Base-by-base conservation (phyloP, 2,888 invertebrate genomes). In the Xestia c-nigrum region DNA sequence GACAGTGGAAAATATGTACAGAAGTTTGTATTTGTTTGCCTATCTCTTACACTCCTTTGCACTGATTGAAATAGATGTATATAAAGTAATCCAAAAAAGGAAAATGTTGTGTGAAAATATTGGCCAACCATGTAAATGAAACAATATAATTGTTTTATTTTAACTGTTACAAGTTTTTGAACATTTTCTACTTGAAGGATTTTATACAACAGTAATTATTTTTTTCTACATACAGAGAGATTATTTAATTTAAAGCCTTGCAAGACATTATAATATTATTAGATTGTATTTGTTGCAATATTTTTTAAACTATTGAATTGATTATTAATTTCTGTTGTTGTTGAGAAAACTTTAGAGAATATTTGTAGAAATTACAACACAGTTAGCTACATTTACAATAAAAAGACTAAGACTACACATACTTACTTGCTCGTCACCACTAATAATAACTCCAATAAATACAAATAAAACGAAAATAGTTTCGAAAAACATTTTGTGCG, bases 351-450 rank as follows among this genome's bases (percentile, higher is more conserved):
- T 7, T 43, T 43, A 40, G 14, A 19, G 6, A 31, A 50, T 31
- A 50, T 38, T 50, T 7, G 7, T 12, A 10, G 21, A 79, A 80
- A 21, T 65, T 50, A 40, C 16, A 46, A 50, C 66, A 64, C 38
- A 74, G 55, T 16, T 43, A 38, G 0, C 21, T n/a, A 50, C 52
- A 52, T 7, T n/a, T 12, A 24, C 16, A 61, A 40, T 31, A 24
- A n/a, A 31, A 47, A 66, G 19, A 14, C 24, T 14, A 31, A 46
- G 7, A 40, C 40, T 40, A 40, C 24, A 19, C 2, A 52, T 59
- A 84, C 94, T 94, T 90, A 94, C 94, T 78, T 85, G 85, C 81
- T 89, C 83, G 87, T 88, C 88, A 85, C 90, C 91, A 85, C 77
- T 82, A 63, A 89, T 79, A 81, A 89, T 68, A 78, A 88, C 76